Percentiles rank a stretch among this genome's conserved stretches.
Evolutionary conservation across 2,888 invertebrate genomes (phyloP).

Genomic region (Mimas tiliae): DNA sequence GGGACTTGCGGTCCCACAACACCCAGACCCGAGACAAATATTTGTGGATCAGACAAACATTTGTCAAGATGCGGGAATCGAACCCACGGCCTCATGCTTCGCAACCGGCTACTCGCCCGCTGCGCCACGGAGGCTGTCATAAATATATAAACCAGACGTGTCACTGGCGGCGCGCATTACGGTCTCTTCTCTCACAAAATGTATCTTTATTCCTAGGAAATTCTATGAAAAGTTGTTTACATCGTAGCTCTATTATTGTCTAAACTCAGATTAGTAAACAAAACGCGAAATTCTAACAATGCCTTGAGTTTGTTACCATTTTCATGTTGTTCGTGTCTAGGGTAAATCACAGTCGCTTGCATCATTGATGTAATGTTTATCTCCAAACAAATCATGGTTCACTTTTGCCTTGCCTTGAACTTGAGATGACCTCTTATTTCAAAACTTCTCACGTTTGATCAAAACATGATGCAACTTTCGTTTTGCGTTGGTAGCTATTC

Average conservation of each 20-base stretch:
- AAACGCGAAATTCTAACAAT: not conserved
- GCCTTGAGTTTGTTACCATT: not conserved
- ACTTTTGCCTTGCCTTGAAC: not conserved
- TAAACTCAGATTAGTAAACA: not conserved
- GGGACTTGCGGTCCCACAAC: no score
- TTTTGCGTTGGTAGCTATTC: not conserved
- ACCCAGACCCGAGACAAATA: no score
- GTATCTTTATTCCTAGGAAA: no score
- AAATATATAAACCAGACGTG: no score
- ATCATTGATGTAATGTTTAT: slow-evolving; percentile 9
- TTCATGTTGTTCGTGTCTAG: slow-evolving; percentile 5
- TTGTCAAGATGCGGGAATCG: no score
- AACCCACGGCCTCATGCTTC: no score
- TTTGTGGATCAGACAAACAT: no score
- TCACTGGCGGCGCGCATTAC: no score
- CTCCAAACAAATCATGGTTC: slow-evolving; percentile 6
- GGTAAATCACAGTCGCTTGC: not conserved
- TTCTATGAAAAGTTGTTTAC: not conserved
- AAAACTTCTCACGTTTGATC: slow-evolving; percentile 1
- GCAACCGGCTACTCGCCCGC: no score
- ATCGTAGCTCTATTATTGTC: not conserved
- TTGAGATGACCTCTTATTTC: not conserved
- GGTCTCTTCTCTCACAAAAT: no score
- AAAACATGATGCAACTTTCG: no score
- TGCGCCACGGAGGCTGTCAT: no score